phyloP scores from a whole-genome alignment of 2,888 invertebrate genomes.

The Drosophila neonasuta region DNA sequence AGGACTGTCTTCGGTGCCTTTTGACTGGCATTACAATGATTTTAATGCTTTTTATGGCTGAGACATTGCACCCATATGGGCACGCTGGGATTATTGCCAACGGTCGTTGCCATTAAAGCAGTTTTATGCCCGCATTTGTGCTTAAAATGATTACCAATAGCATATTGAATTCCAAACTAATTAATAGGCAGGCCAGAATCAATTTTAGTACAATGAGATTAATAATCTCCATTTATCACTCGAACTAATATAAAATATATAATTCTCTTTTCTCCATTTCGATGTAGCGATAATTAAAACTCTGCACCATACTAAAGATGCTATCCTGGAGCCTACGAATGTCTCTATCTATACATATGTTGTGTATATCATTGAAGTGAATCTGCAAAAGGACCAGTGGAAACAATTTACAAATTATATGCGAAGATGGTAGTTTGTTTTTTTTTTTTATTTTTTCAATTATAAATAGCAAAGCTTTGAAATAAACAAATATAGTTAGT shows the following conservation, averaged over 20 bases:
- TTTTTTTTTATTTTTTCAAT: neutral
- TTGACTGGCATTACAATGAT: slow-evolving; percentile 75
- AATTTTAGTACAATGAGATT: slow-evolving; percentile 26
- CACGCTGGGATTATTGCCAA: slow-evolving; percentile 50
- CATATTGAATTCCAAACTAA: slow-evolving; percentile 53
- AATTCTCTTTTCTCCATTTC: slow-evolving; percentile 2
- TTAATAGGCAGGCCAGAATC: slow-evolving; percentile 34
- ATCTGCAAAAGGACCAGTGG: slow-evolving; percentile 19
- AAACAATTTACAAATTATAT: slow-evolving; percentile 13
- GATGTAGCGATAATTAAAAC: slow-evolving; percentile 59
- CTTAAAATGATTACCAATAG: slow-evolving; percentile 51
- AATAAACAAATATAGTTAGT: slow-evolving; percentile 10
- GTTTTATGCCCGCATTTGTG: slow-evolving; percentile 58
- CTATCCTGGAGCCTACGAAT: slow-evolving; percentile 15
- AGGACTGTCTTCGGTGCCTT: slow-evolving; percentile 48
- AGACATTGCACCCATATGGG: slow-evolving; percentile 73
- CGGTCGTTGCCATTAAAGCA: slow-evolving; percentile 51
- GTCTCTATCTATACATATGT: neutral
- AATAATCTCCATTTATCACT: slow-evolving; percentile 3
- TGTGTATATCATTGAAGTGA: slow-evolving; percentile 2
- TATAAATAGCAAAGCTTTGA: slow-evolving; percentile 13
- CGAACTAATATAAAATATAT: slow-evolving; percentile 19
- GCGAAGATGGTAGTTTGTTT: slow-evolving; percentile 1
- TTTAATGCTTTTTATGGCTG: slow-evolving; percentile 71
- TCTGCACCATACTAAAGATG: slow-evolving; percentile 32